These are phyloP conservation scores for Tupiocoris notatus DNA, from an alignment of 2,888 invertebrate species.

Conservation along the genomic window DNA sequence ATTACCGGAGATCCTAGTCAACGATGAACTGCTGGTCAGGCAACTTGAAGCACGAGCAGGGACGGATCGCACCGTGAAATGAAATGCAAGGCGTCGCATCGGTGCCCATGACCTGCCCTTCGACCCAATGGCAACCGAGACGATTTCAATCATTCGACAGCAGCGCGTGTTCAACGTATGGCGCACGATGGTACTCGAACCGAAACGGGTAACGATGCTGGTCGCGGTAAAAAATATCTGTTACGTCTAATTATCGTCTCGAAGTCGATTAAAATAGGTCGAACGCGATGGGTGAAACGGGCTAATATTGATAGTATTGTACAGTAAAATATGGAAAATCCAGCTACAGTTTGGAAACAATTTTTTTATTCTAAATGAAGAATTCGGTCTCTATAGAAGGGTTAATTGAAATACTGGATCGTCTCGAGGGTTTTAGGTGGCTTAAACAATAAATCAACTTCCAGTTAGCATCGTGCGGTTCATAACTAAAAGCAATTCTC, in stretches of 20 bases:
- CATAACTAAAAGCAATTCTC: neutral
- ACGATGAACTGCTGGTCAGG: constrained; percentile 10
- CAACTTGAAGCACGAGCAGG: neutral
- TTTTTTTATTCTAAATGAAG: too few species aligned
- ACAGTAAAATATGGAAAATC: too few species aligned
- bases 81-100: constrained; percentile 21
- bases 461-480: neutral
- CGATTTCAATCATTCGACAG: constrained; percentile 29
- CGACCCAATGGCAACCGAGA: constrained; percentile 22
- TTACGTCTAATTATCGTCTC: neutral
- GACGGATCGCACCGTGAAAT: constrained; percentile 37
- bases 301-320: too few species aligned
- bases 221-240: neutral
- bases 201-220: constrained; percentile 6
- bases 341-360: too few species aligned
- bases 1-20: constrained; percentile 32
- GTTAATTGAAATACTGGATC: too few species aligned
- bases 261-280: neutral
- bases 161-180: constrained; percentile 18
- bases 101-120: constrained; percentile 19
- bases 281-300: neutral
- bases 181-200: constrained; percentile 12
- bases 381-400: too few species aligned
- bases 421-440: too few species aligned
- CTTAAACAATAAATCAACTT: neutral